Percentiles rank a stretch among this genome's conserved stretches.
phyloP scores from a whole-genome alignment of 2,888 invertebrate species.

The Andrena bicolor region DNA sequence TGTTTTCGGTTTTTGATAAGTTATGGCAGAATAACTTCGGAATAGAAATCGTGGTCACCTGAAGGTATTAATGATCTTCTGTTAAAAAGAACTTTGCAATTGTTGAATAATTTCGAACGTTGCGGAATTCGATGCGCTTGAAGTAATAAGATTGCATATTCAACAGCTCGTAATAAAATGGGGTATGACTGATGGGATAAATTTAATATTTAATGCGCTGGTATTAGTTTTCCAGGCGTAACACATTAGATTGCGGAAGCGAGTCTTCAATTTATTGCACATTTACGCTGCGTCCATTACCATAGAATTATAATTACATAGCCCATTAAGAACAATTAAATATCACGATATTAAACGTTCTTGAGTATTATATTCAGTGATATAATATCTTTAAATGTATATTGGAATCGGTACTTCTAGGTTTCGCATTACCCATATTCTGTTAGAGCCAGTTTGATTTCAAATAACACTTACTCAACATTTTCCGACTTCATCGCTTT shows the following conservation, averaged over 20 bases:
- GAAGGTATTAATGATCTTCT: background rate
- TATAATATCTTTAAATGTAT: background rate
- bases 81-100: background rate
- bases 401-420: background rate
- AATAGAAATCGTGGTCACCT: background rate
- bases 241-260: background rate
- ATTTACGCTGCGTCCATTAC: conserved; percentile 10
- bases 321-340: background rate
- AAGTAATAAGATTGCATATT: background rate
- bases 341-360: background rate
- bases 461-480: too few species aligned
- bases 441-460: background rate
- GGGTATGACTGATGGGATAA: background rate
- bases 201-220: conserved; percentile 4
- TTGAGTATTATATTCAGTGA: background rate
- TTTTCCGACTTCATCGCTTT: too few species aligned
- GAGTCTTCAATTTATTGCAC: conserved; percentile 2
- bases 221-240: conserved; percentile 7
- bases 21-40: background rate
- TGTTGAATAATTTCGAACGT: background rate
- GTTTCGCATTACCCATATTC: background rate
- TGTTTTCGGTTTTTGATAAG: too few species aligned
- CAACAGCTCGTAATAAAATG: background rate
- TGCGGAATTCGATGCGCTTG: background rate
- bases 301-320: background rate